Evolutionary conservation across 2,113 vertebrate genomes (phyloP).

Genomic region (Edolisoma coerulescens): DNA sequence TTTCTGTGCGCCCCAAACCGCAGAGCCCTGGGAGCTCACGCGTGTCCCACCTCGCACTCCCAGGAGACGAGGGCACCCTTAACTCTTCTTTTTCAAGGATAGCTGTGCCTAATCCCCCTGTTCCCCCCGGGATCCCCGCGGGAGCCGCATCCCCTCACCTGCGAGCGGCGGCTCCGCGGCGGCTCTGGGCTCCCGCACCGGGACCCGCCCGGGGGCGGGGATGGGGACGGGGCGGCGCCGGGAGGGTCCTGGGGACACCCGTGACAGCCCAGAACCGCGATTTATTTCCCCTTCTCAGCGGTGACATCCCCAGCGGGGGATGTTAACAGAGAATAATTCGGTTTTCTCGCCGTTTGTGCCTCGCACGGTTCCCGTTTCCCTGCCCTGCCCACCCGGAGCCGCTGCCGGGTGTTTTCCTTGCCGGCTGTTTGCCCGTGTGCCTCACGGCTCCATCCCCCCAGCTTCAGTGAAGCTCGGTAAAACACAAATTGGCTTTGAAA

Average conservation of each 20-base stretch:
- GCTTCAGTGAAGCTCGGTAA: fast-evolving
- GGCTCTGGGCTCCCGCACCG: fast-evolving
- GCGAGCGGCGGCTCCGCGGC: not conserved
- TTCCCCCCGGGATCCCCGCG: not conserved
- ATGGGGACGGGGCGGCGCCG: not conserved
- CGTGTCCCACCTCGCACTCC: not conserved
- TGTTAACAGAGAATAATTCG: fast-evolving
- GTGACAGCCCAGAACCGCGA: fast-evolving
- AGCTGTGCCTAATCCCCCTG: fast-evolving
- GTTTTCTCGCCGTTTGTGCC: fast-evolving
- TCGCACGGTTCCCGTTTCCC: fast-evolving
- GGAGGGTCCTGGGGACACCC: not conserved
- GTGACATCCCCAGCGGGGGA: fast-evolving
- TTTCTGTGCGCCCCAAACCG: fast-evolving
- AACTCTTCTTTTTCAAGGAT: fast-evolving
- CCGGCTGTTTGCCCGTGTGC: not conserved
- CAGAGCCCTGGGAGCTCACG: not conserved
- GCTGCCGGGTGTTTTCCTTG: not conserved
- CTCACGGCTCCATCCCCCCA: not conserved
- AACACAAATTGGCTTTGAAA: not conserved
- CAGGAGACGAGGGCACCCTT: fast-evolving
- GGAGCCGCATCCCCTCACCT: not conserved
- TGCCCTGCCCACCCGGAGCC: not conserved
- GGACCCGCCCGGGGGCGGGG: not conserved
- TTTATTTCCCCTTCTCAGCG: fast-evolving